Evolutionary conservation across 2,888 invertebrate genomes (phyloP).

Genomic region (Oxytorus armatus): DNA sequence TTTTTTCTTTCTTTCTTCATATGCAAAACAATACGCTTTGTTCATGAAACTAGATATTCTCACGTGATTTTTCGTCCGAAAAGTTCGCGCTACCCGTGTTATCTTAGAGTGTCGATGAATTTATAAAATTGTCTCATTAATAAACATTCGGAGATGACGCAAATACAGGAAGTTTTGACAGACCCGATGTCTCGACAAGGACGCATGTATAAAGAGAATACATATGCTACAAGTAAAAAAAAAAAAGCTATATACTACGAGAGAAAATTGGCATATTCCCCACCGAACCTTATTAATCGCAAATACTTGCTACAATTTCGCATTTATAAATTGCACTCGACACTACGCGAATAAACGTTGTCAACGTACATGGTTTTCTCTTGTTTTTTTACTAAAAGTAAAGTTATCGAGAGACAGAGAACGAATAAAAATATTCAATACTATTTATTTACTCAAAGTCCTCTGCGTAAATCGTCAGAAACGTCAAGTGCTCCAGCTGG

Average conservation of each 20-base stretch:
- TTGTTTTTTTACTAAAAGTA: conserved; percentile 25
- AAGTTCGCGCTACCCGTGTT: not conserved
- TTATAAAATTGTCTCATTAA: conserved; percentile 71
- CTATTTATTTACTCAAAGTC: conserved; percentile 59
- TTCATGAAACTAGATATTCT: conserved; percentile 17
- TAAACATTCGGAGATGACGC: conserved; percentile 75
- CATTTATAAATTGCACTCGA: conserved; percentile 58
- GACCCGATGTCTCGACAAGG: conserved; percentile 27
- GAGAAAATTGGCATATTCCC: conserved; percentile 1
- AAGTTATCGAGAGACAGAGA: conserved; percentile 8
- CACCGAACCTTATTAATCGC: conserved; percentile 57
- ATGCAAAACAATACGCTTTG: conserved; percentile 47
- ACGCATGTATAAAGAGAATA: conserved; percentile 18
- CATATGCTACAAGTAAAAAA: conserved; percentile 1
- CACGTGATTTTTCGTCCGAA: conserved; percentile 40
- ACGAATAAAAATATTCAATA: conserved; percentile 47
- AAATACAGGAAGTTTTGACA: conserved; percentile 68
- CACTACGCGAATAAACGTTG: conserved; percentile 31
- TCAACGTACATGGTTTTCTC: conserved; percentile 27
- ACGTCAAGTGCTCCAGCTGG: conserved; percentile 52
- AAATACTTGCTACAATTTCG: conserved; percentile 57
- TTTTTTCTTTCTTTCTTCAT: conserved; percentile 9
- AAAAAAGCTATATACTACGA: conserved; percentile 1
- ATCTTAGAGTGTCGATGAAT: conserved; percentile 27
- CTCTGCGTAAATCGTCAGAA: conserved; percentile 53